Evolutionary conservation across 2,888 invertebrate species (phyloP).

Genomic region (Tinea pellionella): DNA sequence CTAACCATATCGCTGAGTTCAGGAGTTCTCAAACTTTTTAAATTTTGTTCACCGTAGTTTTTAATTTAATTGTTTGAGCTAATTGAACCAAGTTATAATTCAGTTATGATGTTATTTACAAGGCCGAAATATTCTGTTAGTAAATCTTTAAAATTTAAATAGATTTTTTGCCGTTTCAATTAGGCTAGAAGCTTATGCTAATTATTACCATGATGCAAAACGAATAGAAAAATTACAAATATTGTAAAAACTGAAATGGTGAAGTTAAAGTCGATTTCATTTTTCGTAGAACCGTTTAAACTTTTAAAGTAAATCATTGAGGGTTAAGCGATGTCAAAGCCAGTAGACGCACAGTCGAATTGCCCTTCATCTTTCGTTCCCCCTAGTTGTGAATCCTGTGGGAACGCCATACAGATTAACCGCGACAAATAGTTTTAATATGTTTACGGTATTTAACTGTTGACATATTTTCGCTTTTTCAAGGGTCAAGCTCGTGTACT

Average conservation of each 20-base stretch:
- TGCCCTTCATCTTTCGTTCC: background rate
- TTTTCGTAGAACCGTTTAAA: too few relatives aligned
- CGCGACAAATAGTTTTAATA: constrained; percentile 53
- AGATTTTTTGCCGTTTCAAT: too few relatives aligned
- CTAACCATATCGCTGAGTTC: constrained; percentile 31
- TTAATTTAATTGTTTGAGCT: too few relatives aligned
- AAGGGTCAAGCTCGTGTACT: background rate
- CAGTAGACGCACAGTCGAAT: background rate
- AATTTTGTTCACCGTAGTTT: background rate
- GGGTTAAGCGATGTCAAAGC: constrained; percentile 12
- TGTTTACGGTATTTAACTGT: constrained; percentile 53
- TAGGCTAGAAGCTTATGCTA: too few relatives aligned
- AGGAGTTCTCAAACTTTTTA: constrained; percentile 33
- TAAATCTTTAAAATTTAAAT: too few relatives aligned
- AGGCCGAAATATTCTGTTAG: too few relatives aligned
- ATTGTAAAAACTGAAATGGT: too few relatives aligned
- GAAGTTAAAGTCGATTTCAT: too few relatives aligned
- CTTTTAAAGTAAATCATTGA: background rate
- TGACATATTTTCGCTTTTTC: constrained; percentile 26
- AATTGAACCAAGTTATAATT: too few relatives aligned
- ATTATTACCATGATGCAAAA: too few relatives aligned
- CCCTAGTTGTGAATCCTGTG: constrained; percentile 33
- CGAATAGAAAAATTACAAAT: too few relatives aligned
- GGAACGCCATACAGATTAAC: constrained; percentile 64
- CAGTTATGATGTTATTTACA: too few relatives aligned